These are phyloP conservation scores for Elephas maximus DNA, from an alignment of 2,113 vertebrate genomes.

Conservation along the genomic window DNA sequence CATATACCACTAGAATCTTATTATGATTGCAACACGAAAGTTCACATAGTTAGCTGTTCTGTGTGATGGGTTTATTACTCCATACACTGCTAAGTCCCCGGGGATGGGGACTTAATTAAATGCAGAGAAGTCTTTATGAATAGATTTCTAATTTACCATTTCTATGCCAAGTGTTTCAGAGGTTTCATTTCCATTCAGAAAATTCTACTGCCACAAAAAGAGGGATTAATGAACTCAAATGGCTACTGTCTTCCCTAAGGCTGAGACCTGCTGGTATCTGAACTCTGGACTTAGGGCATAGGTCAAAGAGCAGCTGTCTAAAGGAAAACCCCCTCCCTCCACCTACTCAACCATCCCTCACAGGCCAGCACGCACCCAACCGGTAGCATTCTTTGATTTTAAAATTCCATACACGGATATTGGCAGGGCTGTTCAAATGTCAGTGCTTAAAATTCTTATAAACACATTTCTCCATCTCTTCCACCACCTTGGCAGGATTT, in stretches of 20 bases:
- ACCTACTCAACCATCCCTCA: not conserved
- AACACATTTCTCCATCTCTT: not conserved
- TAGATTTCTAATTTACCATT: conserved; percentile 66
- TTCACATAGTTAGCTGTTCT: conserved; percentile 16
- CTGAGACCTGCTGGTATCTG: not conserved
- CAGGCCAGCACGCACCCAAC: not conserved
- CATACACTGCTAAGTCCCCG: not conserved
- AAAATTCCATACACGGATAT: not conserved
- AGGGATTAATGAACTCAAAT: conserved; percentile 71
- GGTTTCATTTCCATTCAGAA: conserved; percentile 63
- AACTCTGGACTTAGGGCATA: not conserved
- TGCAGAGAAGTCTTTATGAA: conserved; percentile 56
- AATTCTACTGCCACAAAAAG: conserved; percentile 37
- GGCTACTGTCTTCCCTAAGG: not conserved
- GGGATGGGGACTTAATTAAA: conserved; percentile 67
- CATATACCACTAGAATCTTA: not conserved
- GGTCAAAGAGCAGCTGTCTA: conserved; percentile 32
- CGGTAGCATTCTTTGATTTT: not conserved
- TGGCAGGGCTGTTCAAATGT: not conserved
- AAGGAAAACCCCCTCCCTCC: not conserved
- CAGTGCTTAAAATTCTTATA: not conserved
- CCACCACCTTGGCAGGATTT: not conserved
- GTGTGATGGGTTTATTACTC: conserved; percentile 52
- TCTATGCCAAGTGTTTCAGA: conserved; percentile 55
- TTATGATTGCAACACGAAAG: not conserved